Base-by-base conservation (phyloP, 2,113 vertebrate species). In the Holacanthus passer region DNA sequence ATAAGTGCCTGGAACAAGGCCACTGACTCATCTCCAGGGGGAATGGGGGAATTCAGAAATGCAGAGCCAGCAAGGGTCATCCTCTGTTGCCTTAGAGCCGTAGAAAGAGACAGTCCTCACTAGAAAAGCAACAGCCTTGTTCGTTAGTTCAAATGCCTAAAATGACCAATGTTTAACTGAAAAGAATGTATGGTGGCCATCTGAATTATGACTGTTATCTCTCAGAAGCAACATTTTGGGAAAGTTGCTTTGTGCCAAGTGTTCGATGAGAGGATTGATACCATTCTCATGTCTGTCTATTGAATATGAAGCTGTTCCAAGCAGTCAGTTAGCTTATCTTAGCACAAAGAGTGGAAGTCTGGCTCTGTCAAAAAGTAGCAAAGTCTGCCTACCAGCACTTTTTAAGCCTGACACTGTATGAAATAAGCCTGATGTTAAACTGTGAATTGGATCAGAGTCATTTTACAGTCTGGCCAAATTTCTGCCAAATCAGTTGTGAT, bases 1-100 rank as follows among this genome's bases (percentile, higher is more conserved):
- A 50, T 13, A 50, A 59, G 47, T 56, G 12, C 31, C 43, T 22
- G 24, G 43, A 24, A 41, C n/a, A 13, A 62, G 50, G 60, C 24
- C 24, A 65, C 66, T 66, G 76, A 77, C 76, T 55, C 53, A 27
- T 67, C 6, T 62, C 39, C 16, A 29, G 39, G 0, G 3, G 24
- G 41, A n/a, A n/a, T n/a, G n/a, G n/a, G n/a, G n/a, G n/a, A 45
- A 20, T 43, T 27, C 37, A 22, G 53, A 72, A n/a, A 59, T 20
- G 50, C 22, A 37, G 37, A 39, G 29, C 52, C 48, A 27, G 45
- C 65, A 37, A 19, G 5, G 24, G 35, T 47, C 29, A 9, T 6
- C 16, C 11, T 55, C 39, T 27, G 47, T 52, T 2, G 6, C 41
- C 29, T 2, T n/a, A n/a, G n/a, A n/a, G n/a, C n/a, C n/a, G 20